Base-by-base conservation (phyloP, 1,140 invertebrate genomes). In the Frieseomelitta varia region DNA sequence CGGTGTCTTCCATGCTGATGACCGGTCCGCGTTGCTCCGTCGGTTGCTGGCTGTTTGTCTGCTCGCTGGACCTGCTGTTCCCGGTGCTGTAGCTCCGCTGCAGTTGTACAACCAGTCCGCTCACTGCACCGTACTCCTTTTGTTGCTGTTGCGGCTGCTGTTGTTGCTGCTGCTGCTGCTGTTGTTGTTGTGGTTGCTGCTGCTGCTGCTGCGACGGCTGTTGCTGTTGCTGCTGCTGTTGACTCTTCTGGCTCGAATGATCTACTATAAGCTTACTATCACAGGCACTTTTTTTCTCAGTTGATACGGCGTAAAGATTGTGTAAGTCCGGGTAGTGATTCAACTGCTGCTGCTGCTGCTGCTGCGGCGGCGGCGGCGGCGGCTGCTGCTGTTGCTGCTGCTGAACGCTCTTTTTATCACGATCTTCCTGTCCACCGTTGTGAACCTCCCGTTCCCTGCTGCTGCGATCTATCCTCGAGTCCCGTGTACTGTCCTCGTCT, bases 261-360 rank as follows among this genome's bases (percentile, higher is more conserved):
- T 95, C 94, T 93, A 95, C 92, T 94, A 94, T 94, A 95, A 95
- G 94, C 92, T 94, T 95, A 94, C 94, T 95, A 95, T 95, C 94
- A 95, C 94, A 95, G 94, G 94, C 94, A 95, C 94, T 95, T 94
- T 95, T 95, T 95, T 95, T 95, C 90, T 95, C 94, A 94, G 92
- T 94, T 94, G 94, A 93, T 91, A 93, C 93, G 93, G 94, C 91
- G 91, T 94, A 94, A 88, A 94, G 90, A 85, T 93, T 94, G 90
- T 94, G 93, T 92, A 94, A 90, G 87, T 94, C 93, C 91, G 94
- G 92, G 91, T 94, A 94, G 88, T 94, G 93, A 87, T 94, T 95
- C 83, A 92, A 84, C 90, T 88, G 91, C 86, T 90, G 86, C 79
- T 88, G 79, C 61, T 89, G 83, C 58, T 90, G 85, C 0, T 61